These are phyloP conservation scores for Danaus melanippus DNA, from an alignment of 1,140 invertebrate genomes.

Conservation along the genomic window DNA sequence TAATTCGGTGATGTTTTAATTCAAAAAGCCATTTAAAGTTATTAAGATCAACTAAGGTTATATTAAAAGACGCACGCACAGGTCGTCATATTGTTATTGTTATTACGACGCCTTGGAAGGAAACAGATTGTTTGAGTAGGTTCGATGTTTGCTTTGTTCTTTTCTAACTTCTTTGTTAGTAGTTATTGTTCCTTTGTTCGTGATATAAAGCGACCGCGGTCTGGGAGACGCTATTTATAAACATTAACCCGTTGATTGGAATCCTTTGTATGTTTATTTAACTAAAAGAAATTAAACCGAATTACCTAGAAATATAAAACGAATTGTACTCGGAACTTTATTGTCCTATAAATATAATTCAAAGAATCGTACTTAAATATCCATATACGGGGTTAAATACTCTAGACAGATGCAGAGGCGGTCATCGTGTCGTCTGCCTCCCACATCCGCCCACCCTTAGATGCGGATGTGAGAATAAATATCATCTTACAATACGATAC, in stretches of 20 bases:
- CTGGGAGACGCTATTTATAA: slow-evolving; percentile 52
- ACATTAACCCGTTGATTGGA: slow-evolving; percentile 49
- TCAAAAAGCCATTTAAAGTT: too few species aligned
- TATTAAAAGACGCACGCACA: slow-evolving; percentile 33
- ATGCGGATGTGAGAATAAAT: slow-evolving; percentile 50
- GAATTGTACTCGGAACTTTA: too few species aligned
- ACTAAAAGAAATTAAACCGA: too few species aligned
- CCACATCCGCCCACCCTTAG: slow-evolving; percentile 53
- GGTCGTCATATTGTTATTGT: slow-evolving; percentile 54
- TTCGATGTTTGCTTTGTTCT: slow-evolving; percentile 60
- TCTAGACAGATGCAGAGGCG: slow-evolving; percentile 43
- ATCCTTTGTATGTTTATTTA: slow-evolving; percentile 33
- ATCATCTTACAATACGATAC: slow-evolving; percentile 40
- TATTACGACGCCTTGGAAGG: slow-evolving; percentile 56
- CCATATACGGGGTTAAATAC: slow-evolving; percentile 41
- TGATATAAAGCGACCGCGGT: slow-evolving; percentile 40
- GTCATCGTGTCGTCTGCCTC: slow-evolving; percentile 34
- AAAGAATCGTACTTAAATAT: slow-evolving; percentile 1
- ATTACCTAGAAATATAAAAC: too few species aligned
- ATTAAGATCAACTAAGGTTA: too few species aligned
- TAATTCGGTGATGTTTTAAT: slow-evolving; percentile 27
- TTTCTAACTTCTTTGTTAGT: slow-evolving; percentile 62
- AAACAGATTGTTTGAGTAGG: slow-evolving; percentile 54
- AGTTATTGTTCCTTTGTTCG: slow-evolving; percentile 60
- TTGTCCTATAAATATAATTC: too few species aligned